These are phyloP conservation scores for Agonopterix subpropinquella DNA, from an alignment of 2,888 invertebrate species.

Conservation along the genomic window DNA sequence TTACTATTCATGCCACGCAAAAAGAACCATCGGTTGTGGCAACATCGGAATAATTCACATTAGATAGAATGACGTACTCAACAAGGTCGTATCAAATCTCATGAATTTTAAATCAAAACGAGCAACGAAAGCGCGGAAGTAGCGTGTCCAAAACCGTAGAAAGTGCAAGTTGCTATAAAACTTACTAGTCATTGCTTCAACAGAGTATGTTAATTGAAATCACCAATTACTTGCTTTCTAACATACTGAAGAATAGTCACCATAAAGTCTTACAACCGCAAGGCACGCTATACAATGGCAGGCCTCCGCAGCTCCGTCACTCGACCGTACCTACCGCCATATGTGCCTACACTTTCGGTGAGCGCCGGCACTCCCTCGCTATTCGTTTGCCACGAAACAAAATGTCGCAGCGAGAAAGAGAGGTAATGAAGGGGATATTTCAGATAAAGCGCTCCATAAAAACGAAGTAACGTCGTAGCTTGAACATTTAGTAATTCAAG, in stretches of 20 bases:
- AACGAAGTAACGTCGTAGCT: no score
- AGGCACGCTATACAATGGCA: conserved; percentile 27
- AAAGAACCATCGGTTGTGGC: conserved; percentile 26
- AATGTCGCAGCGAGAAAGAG: no score
- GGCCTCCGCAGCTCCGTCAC: no score
- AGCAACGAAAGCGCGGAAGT: conserved; percentile 43
- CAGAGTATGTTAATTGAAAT: conserved; percentile 57
- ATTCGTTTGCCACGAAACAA: no score
- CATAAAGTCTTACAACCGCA: conserved; percentile 33
- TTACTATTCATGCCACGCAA: conserved; percentile 47
- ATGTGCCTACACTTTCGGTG: no score
- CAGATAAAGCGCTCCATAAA: no score
- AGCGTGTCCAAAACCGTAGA: conserved; percentile 52
- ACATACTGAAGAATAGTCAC: conserved; percentile 30
- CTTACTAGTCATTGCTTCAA: conserved; percentile 44
- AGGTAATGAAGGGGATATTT: no score
- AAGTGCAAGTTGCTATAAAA: conserved; percentile 59
- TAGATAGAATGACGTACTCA: conserved; percentile 3
- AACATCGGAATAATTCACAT: background rate
- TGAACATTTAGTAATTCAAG: no score
- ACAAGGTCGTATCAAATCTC: conserved; percentile 31
- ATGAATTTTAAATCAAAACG: conserved; percentile 38
- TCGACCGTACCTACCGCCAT: no score
- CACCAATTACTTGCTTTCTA: conserved; percentile 47
- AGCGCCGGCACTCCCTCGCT: no score